These are phyloP conservation scores for Hystrix cristata DNA, from an alignment of 2,113 vertebrate species.

Conservation along the genomic window DNA sequence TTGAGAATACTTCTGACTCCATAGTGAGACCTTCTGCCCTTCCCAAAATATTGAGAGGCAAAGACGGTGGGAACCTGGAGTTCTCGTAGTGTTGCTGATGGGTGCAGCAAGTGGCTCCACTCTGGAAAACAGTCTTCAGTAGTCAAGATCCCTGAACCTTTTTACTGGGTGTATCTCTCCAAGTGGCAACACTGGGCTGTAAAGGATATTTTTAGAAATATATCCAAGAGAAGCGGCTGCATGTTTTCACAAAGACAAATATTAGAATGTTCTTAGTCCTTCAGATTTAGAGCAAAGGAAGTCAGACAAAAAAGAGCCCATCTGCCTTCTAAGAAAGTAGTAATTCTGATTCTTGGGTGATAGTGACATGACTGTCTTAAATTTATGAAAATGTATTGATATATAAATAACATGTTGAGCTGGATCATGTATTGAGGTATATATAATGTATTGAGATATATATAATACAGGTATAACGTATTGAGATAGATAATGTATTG, in stretches of 20 bases:
- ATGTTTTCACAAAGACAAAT: constrained; percentile 44
- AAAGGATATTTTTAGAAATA: background rate
- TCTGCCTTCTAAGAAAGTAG: background rate
- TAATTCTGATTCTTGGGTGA: background rate
- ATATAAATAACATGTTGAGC: background rate
- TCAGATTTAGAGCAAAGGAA: constrained; percentile 30
- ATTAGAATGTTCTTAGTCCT: constrained; percentile 22
- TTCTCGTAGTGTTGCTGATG: background rate
- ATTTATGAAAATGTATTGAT: background rate
- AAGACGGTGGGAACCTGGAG: background rate
- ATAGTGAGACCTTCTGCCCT: background rate
- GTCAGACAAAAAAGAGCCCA: background rate
- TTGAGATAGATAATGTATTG: background rate
- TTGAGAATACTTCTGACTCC: background rate
- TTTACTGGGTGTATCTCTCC: background rate
- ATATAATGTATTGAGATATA: too few species aligned
- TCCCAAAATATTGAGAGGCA: background rate
- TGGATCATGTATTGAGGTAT: too few species aligned
- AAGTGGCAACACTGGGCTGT: background rate
- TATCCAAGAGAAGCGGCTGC: background rate
- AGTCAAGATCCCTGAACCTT: background rate
- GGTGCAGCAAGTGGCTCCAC: background rate
- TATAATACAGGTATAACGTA: too few species aligned
- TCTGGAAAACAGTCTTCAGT: background rate
- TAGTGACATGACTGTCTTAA: background rate